Conservation (phyloP, 1,140 invertebrate genomes). For the Leptinotarsa lineolata region DNA sequence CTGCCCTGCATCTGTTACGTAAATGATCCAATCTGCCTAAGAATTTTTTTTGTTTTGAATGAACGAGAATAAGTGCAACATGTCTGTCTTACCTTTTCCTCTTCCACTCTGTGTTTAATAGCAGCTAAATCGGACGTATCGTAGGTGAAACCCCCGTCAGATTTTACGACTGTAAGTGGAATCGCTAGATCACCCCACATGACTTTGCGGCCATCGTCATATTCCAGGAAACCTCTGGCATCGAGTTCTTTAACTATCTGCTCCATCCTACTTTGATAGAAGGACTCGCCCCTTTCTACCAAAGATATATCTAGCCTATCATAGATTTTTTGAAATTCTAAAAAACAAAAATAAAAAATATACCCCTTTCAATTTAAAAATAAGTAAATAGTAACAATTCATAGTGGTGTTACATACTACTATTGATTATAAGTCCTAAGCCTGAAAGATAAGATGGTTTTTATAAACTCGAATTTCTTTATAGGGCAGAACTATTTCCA, state of each 20-base stretch:
- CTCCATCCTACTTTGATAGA: conserved; percentile 94
- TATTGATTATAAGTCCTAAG: too few relatives aligned
- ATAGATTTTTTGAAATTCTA: conserved; percentile 89
- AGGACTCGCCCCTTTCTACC: conserved; percentile 92
- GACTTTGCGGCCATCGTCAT: conserved; percentile 92
- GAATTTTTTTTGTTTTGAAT: too few relatives aligned
- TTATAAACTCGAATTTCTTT: too few relatives aligned
- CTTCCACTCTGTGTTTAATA: conserved; percentile 83
- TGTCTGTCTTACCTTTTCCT: conserved; percentile 68
- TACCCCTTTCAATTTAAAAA: not conserved
- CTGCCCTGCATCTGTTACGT: conserved; percentile 95
- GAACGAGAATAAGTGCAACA: too few relatives aligned
- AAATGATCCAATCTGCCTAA: conserved; percentile 84
- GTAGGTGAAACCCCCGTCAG: conserved; percentile 98
- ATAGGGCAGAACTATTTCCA: not conserved
- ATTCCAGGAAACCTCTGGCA: conserved; percentile 71
- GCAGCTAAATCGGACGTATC: conserved; percentile 98
- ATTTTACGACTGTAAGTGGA: conserved; percentile 95
- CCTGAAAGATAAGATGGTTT: too few relatives aligned
- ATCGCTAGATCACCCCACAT: conserved; percentile 80
- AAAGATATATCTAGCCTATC: conserved; percentile 74
- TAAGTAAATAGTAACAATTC: not conserved
- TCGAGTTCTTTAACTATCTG: conserved; percentile 81
- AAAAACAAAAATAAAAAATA: conserved; percentile 18
- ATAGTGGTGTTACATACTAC: too few relatives aligned